A percentile compares a stretch with the other conserved stretches of the same genome.
Conservation (phyloP, 2,888 invertebrate species). For the Hypena proboscidalis region DNA sequence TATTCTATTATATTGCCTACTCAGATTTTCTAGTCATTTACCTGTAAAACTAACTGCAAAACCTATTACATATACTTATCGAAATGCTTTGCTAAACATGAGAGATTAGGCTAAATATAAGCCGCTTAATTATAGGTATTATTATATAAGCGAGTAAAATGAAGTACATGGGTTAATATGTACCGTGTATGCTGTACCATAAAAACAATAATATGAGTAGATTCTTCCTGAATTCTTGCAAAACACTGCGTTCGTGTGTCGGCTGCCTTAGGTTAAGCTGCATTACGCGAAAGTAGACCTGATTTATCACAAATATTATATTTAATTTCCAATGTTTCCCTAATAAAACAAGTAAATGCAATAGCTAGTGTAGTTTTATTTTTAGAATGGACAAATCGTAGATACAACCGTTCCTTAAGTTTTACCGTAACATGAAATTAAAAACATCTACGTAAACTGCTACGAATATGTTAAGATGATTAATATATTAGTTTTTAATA, state of each 20-base stretch:
- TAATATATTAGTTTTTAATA: not conserved
- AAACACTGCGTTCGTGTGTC: conserved; percentile 15
- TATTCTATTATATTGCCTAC: conserved; percentile 16
- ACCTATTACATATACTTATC: conserved; percentile 15
- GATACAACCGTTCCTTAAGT: no score
- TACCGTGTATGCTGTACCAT: conserved; percentile 57
- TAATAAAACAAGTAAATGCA: conserved; percentile 19
- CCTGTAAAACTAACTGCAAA: conserved; percentile 16
- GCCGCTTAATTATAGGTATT: conserved; percentile 44
- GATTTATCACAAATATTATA: conserved; percentile 9
- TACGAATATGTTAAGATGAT: not conserved
- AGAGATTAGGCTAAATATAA: conserved; percentile 44
- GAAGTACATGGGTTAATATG: conserved; percentile 32
- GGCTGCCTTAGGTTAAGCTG: conserved; percentile 20
- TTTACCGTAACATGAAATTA: not conserved
- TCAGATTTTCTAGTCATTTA: conserved; percentile 42
- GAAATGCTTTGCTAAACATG: conserved; percentile 39
- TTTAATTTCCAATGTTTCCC: conserved; percentile 10
- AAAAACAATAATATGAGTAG: conserved; percentile 62
- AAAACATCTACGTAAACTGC: not conserved
- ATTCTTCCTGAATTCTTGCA: conserved; percentile 19
- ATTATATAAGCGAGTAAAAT: conserved; percentile 35
- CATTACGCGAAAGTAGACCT: conserved; percentile 7
- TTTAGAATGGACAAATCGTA: conserved; percentile 3
- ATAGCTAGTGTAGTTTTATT: conserved; percentile 20